A percentile compares a stretch with the other conserved stretches of the same genome.
Evolutionary conservation across 30 jellyfish, hydroid and myxozoan species (phyloP).

Genomic region (Aurelia coerulea): DNA sequence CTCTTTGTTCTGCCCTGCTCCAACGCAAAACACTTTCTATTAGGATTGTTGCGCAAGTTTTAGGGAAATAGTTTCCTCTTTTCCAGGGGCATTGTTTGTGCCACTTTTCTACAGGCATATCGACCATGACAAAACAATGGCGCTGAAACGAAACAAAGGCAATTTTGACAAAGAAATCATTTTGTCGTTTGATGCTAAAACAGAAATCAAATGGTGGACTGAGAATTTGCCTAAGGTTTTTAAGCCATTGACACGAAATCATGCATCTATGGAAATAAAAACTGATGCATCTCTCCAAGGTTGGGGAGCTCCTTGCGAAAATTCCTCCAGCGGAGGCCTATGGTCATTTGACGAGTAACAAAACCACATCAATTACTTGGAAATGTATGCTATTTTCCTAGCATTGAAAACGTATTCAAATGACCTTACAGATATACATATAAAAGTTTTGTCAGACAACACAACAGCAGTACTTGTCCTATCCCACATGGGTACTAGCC

Average conservation of each 20-base stretch:
- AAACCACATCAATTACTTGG: slow-evolving; percentile 3
- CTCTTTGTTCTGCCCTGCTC: no score
- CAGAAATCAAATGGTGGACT: no score
- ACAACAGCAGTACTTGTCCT: slow-evolving; percentile 39
- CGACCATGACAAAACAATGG: no score
- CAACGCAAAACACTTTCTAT: no score
- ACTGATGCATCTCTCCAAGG: slow-evolving; percentile 34
- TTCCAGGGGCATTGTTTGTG: no score
- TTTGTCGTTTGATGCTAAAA: no score
- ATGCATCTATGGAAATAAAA: no score
- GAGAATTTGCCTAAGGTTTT: neutral
- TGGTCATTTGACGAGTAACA: slow-evolving; percentile 15
- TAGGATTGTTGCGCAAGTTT: no score
- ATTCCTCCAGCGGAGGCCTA: slow-evolving; percentile 5
- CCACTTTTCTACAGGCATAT: no score
- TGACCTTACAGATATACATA: neutral
- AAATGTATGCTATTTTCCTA: slow-evolving; percentile 27
- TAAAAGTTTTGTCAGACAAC: slow-evolving; percentile 28
- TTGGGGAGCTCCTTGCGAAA: slow-evolving; percentile 38
- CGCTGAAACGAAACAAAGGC: no score
- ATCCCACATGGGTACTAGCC: slow-evolving; percentile 36
- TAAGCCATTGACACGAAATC: neutral
- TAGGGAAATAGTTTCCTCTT: no score
- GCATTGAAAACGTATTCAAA: slow-evolving; percentile 5
- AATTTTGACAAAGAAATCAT: no score